Conservation (phyloP, 1,140 invertebrate species). For the Cotesia glomerata region DNA sequence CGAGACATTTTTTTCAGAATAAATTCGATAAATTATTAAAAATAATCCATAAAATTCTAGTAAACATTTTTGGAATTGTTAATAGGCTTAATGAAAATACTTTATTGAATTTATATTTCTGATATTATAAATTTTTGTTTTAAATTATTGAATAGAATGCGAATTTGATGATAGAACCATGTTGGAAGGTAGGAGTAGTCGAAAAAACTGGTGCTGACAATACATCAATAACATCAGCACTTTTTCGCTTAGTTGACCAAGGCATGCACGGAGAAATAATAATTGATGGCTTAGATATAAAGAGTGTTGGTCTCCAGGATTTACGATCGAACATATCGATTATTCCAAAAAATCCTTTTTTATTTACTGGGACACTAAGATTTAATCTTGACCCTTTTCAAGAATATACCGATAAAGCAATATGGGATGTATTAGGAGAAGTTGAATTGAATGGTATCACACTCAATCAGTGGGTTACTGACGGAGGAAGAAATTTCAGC, state of each 20-base stretch:
- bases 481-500: constrained; percentile 82
- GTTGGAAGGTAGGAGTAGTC: constrained; percentile 77
- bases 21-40: too few relatives aligned
- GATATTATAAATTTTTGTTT: background rate
- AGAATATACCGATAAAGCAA: constrained; percentile 67
- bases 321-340: constrained; percentile 79
- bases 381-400: constrained; percentile 87
- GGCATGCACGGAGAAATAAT: constrained; percentile 58
- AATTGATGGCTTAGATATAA: constrained; percentile 75
- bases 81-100: too few relatives aligned
- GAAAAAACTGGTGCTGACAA: constrained; percentile 85
- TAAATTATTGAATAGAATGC: constrained; percentile 58
- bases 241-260: constrained; percentile 71
- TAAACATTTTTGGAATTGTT: too few relatives aligned
- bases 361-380: constrained; percentile 79
- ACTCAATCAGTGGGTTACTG: constrained; percentile 70
- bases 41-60: too few relatives aligned
- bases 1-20: too few relatives aligned
- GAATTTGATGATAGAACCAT: constrained; percentile 67
- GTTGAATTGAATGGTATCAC: constrained; percentile 67
- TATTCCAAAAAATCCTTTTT: constrained; percentile 83
- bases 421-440: constrained; percentile 64
- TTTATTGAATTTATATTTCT: constrained; percentile 11
- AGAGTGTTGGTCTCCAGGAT: constrained; percentile 70
- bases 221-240: constrained; percentile 75